These are phyloP conservation scores for Drosophila persimilis DNA, from an alignment of 1,140 invertebrate species.

Conservation along the genomic window DNA sequence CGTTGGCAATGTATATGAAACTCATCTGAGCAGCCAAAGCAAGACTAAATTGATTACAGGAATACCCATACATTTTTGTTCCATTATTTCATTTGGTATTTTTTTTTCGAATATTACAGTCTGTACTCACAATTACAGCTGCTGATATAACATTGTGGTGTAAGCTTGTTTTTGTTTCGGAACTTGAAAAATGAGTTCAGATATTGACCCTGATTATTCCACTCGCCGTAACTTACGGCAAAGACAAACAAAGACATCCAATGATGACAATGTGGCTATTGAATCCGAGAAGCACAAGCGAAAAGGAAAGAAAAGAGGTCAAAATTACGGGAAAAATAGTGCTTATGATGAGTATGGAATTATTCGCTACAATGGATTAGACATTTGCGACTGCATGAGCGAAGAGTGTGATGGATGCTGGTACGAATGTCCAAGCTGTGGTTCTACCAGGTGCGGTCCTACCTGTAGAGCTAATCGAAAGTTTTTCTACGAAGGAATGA, in stretches of 20 bases:
- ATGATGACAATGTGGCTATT: slow-evolving; percentile 15
- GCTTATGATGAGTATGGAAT: slow-evolving; percentile 73
- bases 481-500: slow-evolving; percentile 73
- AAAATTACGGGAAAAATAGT: slow-evolving; percentile 41
- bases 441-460: slow-evolving; percentile 65
- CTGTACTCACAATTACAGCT: too few relatives aligned
- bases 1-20: too few relatives aligned
- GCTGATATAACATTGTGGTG: too few relatives aligned
- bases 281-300: slow-evolving; percentile 52
- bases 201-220: slow-evolving; percentile 34
- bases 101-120: too few relatives aligned
- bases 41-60: too few relatives aligned
- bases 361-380: slow-evolving; percentile 56
- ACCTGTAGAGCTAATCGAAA: slow-evolving; percentile 71
- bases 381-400: slow-evolving; percentile 77
- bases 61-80: too few relatives aligned
- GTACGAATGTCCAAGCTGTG: slow-evolving; percentile 65
- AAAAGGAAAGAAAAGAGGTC: slow-evolving; percentile 48
- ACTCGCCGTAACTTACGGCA: slow-evolving; percentile 53
- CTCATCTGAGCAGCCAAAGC: too few relatives aligned
- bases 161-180: too few relatives aligned
- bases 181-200: slow-evolving; percentile 16
- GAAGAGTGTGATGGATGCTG: slow-evolving; percentile 70
- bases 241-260: slow-evolving; percentile 47
- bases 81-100: too few relatives aligned